phyloP scores from a whole-genome alignment of 2,888 invertebrate species.

The Ectobius pallidus region DNA sequence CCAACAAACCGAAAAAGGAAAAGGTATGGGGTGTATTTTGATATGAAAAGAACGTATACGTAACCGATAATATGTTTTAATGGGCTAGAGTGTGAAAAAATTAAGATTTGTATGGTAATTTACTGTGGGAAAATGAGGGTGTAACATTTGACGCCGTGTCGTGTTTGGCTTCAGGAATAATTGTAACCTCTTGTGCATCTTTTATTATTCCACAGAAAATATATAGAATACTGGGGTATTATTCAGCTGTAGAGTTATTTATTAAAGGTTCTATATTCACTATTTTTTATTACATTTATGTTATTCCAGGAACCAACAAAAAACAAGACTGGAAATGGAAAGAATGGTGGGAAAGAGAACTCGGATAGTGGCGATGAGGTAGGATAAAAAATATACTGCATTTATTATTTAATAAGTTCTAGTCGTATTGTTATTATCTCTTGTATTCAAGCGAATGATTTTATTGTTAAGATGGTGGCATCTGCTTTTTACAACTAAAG shows the following conservation, averaged over 20 bases:
- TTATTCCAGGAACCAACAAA: conserved; percentile 54
- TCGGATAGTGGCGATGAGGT: conserved; percentile 54
- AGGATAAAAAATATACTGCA: conserved; percentile 41
- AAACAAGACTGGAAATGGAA: conserved; percentile 50
- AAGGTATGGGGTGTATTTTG: conserved; percentile 49
- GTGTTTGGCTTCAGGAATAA: conserved; percentile 33
- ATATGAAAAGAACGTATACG: conserved; percentile 23
- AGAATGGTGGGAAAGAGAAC: conserved; percentile 55
- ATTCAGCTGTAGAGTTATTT: neutral
- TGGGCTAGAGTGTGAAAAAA: neutral
- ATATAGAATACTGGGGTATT: neutral
- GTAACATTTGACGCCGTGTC: conserved; percentile 46
- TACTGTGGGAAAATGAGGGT: conserved; percentile 45
- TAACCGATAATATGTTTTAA: neutral
- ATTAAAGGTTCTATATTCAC: too few species aligned
- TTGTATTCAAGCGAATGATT: too few species aligned
- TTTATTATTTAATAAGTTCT: too few species aligned
- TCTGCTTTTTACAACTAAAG: too few species aligned
- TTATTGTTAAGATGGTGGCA: too few species aligned
- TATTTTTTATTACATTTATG: neutral
- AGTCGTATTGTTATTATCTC: too few species aligned
- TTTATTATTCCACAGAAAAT: neutral
- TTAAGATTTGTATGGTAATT: neutral
- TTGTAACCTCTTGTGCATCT: conserved; percentile 24
- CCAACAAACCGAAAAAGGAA: conserved; percentile 53